Evolutionary conservation across 2,797 vertebrate genomes (phyloP).

Genomic region (Lepidocolaptes lacrymiger): DNA sequence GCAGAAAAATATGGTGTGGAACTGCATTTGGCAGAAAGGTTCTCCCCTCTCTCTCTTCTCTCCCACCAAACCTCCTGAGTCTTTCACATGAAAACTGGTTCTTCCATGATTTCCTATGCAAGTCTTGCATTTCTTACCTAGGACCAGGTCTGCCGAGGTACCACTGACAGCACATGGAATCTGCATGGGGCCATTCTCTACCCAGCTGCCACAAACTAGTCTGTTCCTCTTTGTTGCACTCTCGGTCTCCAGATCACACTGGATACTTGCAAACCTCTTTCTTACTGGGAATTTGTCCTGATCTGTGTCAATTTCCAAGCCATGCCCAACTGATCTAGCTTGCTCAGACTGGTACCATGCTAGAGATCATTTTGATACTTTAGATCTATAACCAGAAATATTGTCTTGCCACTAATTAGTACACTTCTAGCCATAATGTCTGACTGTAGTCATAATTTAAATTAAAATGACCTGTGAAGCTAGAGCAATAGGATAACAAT

Average conservation of each 20-base stretch:
- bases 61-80: background rate
- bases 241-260: background rate
- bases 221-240: background rate
- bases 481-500: background rate
- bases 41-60: background rate
- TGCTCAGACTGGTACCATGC: rapidly evolving
- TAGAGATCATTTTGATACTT: background rate
- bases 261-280: background rate
- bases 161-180: background rate
- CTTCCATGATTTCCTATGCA: background rate
- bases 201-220: background rate
- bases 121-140: background rate
- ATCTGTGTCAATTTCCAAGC: background rate
- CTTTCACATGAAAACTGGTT: background rate
- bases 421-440: background rate
- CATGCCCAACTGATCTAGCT: background rate
- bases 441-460: background rate
- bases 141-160: background rate
- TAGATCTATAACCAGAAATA: background rate
- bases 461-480: background rate
- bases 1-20: background rate
- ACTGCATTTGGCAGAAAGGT: background rate
- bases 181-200: background rate
- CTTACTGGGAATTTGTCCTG: background rate
- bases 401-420: background rate